Conservation (phyloP, 2,888 invertebrate species). For the Euplagia quadripunctaria region DNA sequence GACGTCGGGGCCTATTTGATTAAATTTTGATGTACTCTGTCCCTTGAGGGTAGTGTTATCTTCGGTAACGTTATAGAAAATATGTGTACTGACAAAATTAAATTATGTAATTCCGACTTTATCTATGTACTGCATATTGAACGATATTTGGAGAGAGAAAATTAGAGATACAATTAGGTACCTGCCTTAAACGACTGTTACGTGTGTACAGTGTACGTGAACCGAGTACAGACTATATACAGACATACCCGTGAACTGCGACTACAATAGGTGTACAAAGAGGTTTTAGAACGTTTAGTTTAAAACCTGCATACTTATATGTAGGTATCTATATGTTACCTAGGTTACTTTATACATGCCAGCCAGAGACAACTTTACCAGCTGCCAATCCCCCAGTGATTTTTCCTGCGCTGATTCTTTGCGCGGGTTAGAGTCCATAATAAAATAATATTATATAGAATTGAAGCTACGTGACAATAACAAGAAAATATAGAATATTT, state of each 20-base stretch:
- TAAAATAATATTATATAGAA: too few species aligned
- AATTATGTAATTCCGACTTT: slow-evolving; percentile 1
- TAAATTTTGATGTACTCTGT: slow-evolving; percentile 7
- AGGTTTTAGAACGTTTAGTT: neutral
- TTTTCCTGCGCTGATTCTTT: too few species aligned
- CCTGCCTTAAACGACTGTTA: neutral
- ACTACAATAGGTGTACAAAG: neutral
- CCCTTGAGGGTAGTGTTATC: slow-evolving; percentile 1
- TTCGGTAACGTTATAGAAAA: slow-evolving; percentile 2
- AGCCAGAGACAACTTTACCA: too few species aligned
- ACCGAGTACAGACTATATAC: neutral
- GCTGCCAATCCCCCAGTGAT: too few species aligned
- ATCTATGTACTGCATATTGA: neutral
- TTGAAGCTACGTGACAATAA: too few species aligned
- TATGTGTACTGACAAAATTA: neutral
- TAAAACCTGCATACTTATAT: neutral
- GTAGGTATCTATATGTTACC: neutral
- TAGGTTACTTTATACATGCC: too few species aligned
- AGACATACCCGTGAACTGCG: neutral
- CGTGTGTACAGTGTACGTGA: neutral
- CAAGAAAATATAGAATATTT: neutral
- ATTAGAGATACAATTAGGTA: slow-evolving; percentile 1
- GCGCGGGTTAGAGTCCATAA: too few species aligned
- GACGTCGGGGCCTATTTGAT: slow-evolving; percentile 4
- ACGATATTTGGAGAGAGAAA: neutral